A percentile compares a stretch with the other conserved stretches of the same genome.
These are phyloP conservation scores for Xenopus tropicalis DNA, from an alignment of 2,113 vertebrate species.

Conservation along the genomic window DNA sequence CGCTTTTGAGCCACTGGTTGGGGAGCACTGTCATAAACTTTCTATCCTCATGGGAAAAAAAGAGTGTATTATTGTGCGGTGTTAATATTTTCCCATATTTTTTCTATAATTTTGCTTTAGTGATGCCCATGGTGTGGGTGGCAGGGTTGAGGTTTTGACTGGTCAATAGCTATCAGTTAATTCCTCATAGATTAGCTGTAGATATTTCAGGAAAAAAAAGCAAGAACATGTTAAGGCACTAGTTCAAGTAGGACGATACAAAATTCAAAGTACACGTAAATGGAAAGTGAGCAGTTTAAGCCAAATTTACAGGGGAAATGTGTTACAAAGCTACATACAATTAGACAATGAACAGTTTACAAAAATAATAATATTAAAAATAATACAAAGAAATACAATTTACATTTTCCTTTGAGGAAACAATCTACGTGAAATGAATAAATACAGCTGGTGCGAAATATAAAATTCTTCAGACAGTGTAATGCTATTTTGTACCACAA, in stretches of 20 bases:
- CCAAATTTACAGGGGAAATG: constrained; percentile 1
- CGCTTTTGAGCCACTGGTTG: too few species aligned
- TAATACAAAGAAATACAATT: constrained; percentile 21
- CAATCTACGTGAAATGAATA: constrained; percentile 44
- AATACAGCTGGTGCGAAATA: constrained; percentile 74
- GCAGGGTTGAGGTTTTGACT: too few species aligned
- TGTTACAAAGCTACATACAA: constrained; percentile 13
- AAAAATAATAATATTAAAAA: constrained; percentile 20
- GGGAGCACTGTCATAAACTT: too few species aligned
- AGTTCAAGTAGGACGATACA: constrained; percentile 21
- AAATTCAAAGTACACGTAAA: not conserved
- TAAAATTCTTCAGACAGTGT: constrained; percentile 57
- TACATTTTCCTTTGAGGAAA: constrained; percentile 50
- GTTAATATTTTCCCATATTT: too few species aligned
- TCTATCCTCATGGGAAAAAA: too few species aligned
- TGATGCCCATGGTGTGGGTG: too few species aligned
- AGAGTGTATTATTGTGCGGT: too few species aligned
- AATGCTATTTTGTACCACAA: constrained; percentile 50
- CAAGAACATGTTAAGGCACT: constrained; percentile 25
- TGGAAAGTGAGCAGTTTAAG: not conserved
- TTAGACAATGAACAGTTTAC: constrained; percentile 24
- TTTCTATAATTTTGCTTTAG: too few species aligned
- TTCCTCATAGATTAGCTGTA: too few species aligned
- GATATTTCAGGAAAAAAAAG: too few species aligned
- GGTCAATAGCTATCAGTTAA: too few species aligned